phyloP scores from a whole-genome alignment of 2,888 invertebrate genomes.

The Drepana falcataria region DNA sequence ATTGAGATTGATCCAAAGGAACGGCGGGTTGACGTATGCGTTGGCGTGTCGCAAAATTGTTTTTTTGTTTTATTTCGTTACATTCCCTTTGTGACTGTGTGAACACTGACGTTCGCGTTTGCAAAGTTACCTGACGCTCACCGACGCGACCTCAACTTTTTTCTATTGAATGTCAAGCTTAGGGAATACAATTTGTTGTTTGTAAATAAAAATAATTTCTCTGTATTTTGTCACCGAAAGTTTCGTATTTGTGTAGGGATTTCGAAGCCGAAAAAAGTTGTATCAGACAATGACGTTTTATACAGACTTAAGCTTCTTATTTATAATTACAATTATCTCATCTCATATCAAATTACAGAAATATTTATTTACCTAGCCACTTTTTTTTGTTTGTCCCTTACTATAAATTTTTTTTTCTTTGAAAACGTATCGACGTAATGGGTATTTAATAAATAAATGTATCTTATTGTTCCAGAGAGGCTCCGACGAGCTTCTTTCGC shows the following conservation, averaged over 20 bases:
- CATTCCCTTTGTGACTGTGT: slow-evolving; percentile 26
- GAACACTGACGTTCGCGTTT: background rate
- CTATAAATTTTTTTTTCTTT: no score
- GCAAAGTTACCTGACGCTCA: background rate
- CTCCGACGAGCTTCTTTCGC: slow-evolving; percentile 97
- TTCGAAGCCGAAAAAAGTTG: no score
- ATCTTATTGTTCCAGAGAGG: slow-evolving; percentile 86
- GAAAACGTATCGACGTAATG: no score
- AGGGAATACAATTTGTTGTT: background rate
- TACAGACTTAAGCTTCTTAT: no score
- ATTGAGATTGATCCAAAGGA: slow-evolving; percentile 74
- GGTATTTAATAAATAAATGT: background rate
- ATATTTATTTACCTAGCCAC: no score
- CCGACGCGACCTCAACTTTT: background rate
- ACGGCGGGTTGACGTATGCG: slow-evolving; percentile 50
- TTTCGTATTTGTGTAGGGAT: no score
- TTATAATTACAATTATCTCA: no score
- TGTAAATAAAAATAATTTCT: background rate
- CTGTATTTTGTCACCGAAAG: no score
- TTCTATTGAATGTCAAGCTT: background rate
- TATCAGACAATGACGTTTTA: no score
- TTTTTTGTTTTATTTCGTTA: slow-evolving; percentile 51
- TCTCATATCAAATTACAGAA: no score
- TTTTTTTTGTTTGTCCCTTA: no score
- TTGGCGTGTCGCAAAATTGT: slow-evolving; percentile 48